Base-by-base conservation (phyloP, 1,140 invertebrate species). In the Mamestra configurata region DNA sequence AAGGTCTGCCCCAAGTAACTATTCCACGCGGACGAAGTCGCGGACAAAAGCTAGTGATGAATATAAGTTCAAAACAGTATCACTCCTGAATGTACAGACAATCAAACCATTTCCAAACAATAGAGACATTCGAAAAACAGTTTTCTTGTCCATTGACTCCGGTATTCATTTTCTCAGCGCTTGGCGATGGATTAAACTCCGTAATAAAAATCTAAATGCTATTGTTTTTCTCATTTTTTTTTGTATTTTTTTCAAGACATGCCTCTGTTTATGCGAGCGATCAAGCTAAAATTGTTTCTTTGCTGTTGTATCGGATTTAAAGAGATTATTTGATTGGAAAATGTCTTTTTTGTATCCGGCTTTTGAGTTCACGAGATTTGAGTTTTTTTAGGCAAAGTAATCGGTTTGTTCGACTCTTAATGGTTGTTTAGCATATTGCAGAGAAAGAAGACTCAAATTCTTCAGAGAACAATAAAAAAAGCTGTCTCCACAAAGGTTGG, bases 61-160 rank as follows among this genome's bases (percentile, higher is more conserved):
- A 31, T 31, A 31, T 3, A 3, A 31, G 27, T 31, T n/a, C n/a
- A n/a, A 31, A 31, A 31, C 5, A 31, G 27, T 31, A 31, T 3
- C 27, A 5, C 5, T 10, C 7, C 0, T 37, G 4, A 18, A 35
- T 24, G 31, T 3, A 61, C 57, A 61, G 31, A 61, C 57, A 61
- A 18, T 35, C 31, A 61, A 61, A 24, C 0, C 35, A 13, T 6
- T 43, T 11, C 8, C 10, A 24, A 4, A 40, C 20, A 31, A 40
- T 43, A 43, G 10, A 66, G 20, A 18, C 18, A 43, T 66, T 64
- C 27, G 35, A 13, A 66, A 51, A 66, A 66, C 61, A 43, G 35
- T 66, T 43, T 66, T 66, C 61, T 43, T 20, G 18, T 66, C 61
- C 61, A 66, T 66, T 66, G 37, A 20, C 40, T 66, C n/a, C 4